These are phyloP conservation scores for Bellardia bayeri DNA, from an alignment of 2,888 invertebrate genomes.

Conservation along the genomic window DNA sequence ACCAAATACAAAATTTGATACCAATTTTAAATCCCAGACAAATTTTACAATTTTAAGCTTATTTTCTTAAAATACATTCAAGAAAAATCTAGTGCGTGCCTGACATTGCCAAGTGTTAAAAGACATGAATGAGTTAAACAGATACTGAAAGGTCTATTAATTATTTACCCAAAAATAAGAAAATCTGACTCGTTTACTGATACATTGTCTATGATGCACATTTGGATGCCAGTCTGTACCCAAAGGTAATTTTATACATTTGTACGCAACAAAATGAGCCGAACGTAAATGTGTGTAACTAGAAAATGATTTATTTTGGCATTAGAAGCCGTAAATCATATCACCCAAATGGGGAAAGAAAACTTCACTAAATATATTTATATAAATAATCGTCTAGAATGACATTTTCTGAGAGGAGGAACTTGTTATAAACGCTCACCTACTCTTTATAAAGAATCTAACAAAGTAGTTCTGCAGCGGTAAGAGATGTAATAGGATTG, in stretches of 20 bases:
- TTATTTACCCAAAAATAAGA: slow-evolving; percentile 41
- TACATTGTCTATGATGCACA: background rate
- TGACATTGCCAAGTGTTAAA: slow-evolving; percentile 49
- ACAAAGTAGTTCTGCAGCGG: background rate
- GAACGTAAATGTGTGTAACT: slow-evolving; percentile 25
- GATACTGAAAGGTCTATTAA: slow-evolving; percentile 66
- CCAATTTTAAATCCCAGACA: background rate
- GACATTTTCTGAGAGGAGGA: slow-evolving; percentile 31
- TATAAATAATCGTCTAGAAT: slow-evolving; percentile 21
- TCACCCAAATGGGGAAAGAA: slow-evolving; percentile 1
- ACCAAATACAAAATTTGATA: slow-evolving; percentile 1
- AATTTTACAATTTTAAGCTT: background rate
- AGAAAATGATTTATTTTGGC: slow-evolving; percentile 49
- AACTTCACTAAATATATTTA: background rate
- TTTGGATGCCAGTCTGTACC: background rate
- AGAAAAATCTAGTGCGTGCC: slow-evolving; percentile 19
- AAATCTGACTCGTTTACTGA: too few species aligned
- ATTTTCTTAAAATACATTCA: background rate
- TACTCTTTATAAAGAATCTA: background rate
- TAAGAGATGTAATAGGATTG: too few species aligned
- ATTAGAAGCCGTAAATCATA: slow-evolving; percentile 40
- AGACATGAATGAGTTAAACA: slow-evolving; percentile 40
- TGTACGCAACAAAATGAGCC: slow-evolving; percentile 9
- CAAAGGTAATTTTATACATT: slow-evolving; percentile 1
- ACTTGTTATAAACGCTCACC: slow-evolving; percentile 15